Percentiles rank a stretch among this genome's conserved stretches.
Evolutionary conservation across 2,113 vertebrate species (phyloP).

Genomic region (Salvelinus sp.): DNA sequence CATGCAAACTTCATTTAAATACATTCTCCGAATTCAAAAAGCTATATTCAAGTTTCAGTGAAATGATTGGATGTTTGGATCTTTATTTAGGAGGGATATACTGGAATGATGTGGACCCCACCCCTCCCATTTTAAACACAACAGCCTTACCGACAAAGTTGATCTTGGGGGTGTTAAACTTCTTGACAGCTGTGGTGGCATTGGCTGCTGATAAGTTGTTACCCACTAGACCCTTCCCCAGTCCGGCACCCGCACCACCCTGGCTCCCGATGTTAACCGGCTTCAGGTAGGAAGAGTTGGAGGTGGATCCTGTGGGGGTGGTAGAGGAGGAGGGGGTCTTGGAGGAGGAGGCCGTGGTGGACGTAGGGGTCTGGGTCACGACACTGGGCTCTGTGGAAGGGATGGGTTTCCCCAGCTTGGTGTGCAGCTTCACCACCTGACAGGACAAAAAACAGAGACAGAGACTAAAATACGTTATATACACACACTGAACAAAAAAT

Average conservation of each 20-base stretch:
- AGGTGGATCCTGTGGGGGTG: too few relatives aligned
- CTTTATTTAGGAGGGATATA: too few relatives aligned
- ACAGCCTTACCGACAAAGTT: slow-evolving; percentile 91
- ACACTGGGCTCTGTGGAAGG: slow-evolving; percentile 97
- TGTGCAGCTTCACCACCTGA: slow-evolving; percentile 97
- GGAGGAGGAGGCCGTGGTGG: slow-evolving; percentile 78
- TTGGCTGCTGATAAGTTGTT: slow-evolving; percentile 57
- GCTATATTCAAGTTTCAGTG: too few relatives aligned
- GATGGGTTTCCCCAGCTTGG: slow-evolving; percentile 97
- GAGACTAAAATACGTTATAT: too few relatives aligned
- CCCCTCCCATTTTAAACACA: slow-evolving; percentile 3
- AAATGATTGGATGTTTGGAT: too few relatives aligned
- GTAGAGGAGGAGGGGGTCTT: slow-evolving; percentile 22
- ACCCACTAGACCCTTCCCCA: slow-evolving; percentile 47
- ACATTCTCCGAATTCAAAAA: too few relatives aligned
- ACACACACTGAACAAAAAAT: too few relatives aligned
- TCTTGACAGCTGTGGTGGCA: slow-evolving; percentile 81
- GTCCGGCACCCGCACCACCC: slow-evolving; percentile 65
- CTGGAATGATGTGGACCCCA: too few relatives aligned
- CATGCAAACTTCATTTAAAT: too few relatives aligned
- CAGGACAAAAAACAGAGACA: too few relatives aligned
- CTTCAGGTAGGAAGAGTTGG: slow-evolving; percentile 68
- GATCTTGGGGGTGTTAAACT: slow-evolving; percentile 93
- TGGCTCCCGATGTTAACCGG: slow-evolving; percentile 77
- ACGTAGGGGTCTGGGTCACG: slow-evolving; percentile 79